A percentile compares a stretch with the other conserved stretches of the same genome.
Evolutionary conservation across 2,888 invertebrate genomes (phyloP).

Genomic region (Halocaridina rubra): DNA sequence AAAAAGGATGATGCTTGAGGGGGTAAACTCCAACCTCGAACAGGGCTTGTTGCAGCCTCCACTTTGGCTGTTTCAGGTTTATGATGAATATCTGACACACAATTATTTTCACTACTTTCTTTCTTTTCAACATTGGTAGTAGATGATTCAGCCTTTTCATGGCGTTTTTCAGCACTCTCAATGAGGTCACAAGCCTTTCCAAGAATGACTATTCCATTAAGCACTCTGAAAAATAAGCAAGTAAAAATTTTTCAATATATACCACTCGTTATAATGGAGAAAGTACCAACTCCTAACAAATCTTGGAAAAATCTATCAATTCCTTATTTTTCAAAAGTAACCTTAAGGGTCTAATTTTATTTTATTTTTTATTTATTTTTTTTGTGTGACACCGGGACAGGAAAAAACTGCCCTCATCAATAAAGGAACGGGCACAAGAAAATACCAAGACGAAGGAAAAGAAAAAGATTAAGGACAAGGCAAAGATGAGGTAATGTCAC

Average conservation of each 20-base stretch:
- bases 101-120: background rate
- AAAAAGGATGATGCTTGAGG: background rate
- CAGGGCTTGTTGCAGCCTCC: conserved; percentile 38
- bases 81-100: background rate
- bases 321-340: no score
- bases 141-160: conserved; percentile 24
- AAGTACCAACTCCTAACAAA: background rate
- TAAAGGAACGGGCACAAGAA: no score
- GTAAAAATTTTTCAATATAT: no score
- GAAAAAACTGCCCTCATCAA: no score
- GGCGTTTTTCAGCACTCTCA: conserved; percentile 67
- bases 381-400: no score
- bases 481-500: no score
- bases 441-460: no score
- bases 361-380: no score
- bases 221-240: conserved; percentile 72
- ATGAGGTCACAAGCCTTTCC: conserved; percentile 92
- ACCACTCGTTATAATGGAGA: background rate
- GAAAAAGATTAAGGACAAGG: no score
- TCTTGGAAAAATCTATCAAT: no score
- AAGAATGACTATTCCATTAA: conserved; percentile 89
- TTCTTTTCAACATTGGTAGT: background rate
- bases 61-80: conserved; percentile 28
- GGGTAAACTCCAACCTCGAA: conserved; percentile 38
- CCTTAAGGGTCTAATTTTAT: no score